These are phyloP conservation scores for Erebia aethiops DNA, from an alignment of 2,888 invertebrate genomes.

Conservation along the genomic window DNA sequence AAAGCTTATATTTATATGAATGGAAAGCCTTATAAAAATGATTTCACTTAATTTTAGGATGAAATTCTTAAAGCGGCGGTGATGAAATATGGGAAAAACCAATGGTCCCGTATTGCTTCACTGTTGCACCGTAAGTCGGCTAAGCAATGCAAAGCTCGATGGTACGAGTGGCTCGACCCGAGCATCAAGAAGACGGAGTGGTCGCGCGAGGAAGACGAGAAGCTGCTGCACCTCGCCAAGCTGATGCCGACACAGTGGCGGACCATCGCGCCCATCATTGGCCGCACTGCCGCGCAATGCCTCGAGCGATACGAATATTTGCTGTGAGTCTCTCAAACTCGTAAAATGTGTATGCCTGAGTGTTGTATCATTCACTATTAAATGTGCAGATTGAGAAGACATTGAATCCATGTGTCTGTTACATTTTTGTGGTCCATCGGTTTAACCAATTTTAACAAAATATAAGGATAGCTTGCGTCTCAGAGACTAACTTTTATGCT, in stretches of 20 bases:
- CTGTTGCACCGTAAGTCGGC: slow-evolving; percentile 98
- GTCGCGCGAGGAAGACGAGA: slow-evolving; percentile 99
- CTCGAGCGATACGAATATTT: slow-evolving; percentile 98
- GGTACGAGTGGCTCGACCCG: slow-evolving; percentile 99
- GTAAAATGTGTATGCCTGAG: slow-evolving; percentile 42
- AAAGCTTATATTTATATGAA: slow-evolving; percentile 12
- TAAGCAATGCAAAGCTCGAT: slow-evolving; percentile 99
- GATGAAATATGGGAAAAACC: slow-evolving; percentile 99
- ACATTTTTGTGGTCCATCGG: no score
- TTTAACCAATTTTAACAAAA: no score
- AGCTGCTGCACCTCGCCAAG: slow-evolving; percentile 97
- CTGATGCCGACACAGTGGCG: slow-evolving; percentile 99
- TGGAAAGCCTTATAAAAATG: slow-evolving; percentile 46
- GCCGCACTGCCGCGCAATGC: slow-evolving; percentile 99
- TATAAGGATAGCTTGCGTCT: no score
- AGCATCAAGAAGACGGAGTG: slow-evolving; percentile 99
- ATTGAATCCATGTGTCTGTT: no score
- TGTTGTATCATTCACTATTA: no score
- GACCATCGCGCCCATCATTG: slow-evolving; percentile 99
- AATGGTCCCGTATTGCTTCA: slow-evolving; percentile 99
- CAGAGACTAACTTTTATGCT: no score
- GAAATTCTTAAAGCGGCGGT: slow-evolving; percentile 99
- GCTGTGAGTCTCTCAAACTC: slow-evolving; percentile 84
- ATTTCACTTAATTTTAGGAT: slow-evolving; percentile 84
- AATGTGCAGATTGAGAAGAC: no score